Conservation (phyloP, 1,140 invertebrate genomes). For the Holcopasites calliopsidis region DNA sequence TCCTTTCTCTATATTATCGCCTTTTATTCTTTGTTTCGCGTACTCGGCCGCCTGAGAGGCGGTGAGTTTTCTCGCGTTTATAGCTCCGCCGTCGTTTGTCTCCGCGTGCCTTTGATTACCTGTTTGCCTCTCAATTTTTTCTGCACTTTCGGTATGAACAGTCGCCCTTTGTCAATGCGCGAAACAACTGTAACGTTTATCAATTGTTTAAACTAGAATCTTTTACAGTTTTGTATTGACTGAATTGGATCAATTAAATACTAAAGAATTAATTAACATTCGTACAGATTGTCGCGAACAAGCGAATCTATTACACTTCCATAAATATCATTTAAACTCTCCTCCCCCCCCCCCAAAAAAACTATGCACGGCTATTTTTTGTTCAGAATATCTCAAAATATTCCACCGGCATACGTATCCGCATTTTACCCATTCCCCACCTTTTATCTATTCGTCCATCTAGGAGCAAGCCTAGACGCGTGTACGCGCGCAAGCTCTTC, state of each 20-base stretch:
- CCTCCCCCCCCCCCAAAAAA: too few relatives aligned
- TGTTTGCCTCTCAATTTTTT: slow-evolving; percentile 13
- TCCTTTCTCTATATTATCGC: neutral
- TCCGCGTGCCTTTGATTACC: slow-evolving; percentile 2
- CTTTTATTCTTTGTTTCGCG: slow-evolving; percentile 24
- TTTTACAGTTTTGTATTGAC: too few relatives aligned
- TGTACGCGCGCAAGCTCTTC: neutral
- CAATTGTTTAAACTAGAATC: neutral
- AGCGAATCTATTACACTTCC: too few relatives aligned
- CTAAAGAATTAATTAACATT: too few relatives aligned
- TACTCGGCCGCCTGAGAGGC: neutral
- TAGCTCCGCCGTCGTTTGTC: slow-evolving; percentile 17
- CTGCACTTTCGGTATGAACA: neutral
- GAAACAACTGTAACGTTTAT: neutral
- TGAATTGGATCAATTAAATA: too few relatives aligned
- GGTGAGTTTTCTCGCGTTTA: slow-evolving; percentile 33
- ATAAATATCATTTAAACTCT: too few relatives aligned
- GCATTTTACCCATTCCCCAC: neutral
- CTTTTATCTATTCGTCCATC: neutral
- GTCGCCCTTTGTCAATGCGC: neutral
- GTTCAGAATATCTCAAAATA: too few relatives aligned
- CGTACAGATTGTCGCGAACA: too few relatives aligned
- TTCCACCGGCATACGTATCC: too few relatives aligned
- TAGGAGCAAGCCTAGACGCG: neutral
- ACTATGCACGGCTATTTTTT: neutral